Conservation (phyloP, 2,113 vertebrate species). For the Beaufortia kweichowensis region DNA sequence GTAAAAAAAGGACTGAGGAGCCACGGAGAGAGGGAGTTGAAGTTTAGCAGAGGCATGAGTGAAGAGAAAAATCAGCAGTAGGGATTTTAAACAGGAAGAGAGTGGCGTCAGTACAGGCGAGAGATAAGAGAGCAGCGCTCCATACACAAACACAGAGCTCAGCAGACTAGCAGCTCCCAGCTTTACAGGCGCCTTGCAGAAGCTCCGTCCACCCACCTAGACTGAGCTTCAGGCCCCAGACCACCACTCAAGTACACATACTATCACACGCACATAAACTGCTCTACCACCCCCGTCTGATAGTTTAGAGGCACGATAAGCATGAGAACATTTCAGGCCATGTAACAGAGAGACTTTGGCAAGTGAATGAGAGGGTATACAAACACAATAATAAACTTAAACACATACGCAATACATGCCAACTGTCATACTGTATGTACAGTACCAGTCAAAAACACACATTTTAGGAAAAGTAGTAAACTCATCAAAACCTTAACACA, state of each 20-base stretch:
- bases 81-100: constrained; percentile 98
- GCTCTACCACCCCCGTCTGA: not conserved
- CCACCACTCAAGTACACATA: constrained; percentile 63
- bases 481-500: no score
- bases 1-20: constrained; percentile 52
- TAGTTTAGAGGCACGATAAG: constrained; percentile 5
- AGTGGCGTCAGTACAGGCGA: constrained; percentile 87
- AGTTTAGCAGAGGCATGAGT: constrained; percentile 74
- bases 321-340: not conserved
- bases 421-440: no score
- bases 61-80: constrained; percentile 86
- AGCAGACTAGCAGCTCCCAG: constrained; percentile 72
- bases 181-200: constrained; percentile 71
- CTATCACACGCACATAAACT: constrained; percentile 2
- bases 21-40: constrained; percentile 57
- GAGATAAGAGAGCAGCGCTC: constrained; percentile 84
- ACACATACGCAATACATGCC: not conserved
- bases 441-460: no score
- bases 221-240: constrained; percentile 63
- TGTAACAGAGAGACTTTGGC: not conserved
- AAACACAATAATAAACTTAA: no score
- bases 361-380: not conserved
- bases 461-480: no score
- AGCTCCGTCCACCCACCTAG: constrained; percentile 56
- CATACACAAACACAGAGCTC: constrained; percentile 85